Percentiles rank a stretch among this genome's conserved stretches.
Conservation (phyloP, 2,113 vertebrate species). For the Leucopsar rothschildi region DNA sequence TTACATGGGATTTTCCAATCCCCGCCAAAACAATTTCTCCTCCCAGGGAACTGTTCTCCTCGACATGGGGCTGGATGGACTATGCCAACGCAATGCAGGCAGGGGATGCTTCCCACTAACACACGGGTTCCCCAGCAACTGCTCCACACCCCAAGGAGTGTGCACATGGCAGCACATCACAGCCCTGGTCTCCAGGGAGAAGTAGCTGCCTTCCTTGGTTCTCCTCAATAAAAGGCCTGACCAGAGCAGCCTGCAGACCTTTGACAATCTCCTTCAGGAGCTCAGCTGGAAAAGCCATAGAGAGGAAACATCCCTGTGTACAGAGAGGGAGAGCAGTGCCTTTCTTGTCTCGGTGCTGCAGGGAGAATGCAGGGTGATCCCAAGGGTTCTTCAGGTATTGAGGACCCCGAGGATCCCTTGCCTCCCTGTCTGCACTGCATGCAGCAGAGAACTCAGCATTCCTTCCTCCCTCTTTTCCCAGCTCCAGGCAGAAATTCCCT, state of each 20-base stretch:
- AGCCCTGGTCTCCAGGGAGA: neutral
- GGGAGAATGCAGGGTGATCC: neutral
- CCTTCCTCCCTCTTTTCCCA: neutral
- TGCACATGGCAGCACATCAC: accelerated
- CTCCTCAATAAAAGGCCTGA: accelerated
- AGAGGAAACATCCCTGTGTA: neutral
- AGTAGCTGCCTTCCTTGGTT: neutral
- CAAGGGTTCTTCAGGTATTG: accelerated
- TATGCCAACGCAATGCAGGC: neutral
- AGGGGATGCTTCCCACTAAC: neutral
- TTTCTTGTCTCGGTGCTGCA: accelerated
- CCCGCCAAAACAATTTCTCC: neutral
- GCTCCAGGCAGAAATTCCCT: neutral
- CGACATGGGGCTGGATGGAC: accelerated
- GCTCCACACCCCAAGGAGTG: neutral
- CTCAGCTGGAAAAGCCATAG: neutral
- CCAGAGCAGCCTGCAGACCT: neutral
- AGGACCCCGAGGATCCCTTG: accelerated
- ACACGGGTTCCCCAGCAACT: neutral
- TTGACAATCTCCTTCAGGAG: neutral
- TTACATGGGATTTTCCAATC: neutral
- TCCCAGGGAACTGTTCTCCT: neutral
- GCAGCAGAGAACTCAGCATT: neutral
- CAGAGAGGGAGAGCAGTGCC: neutral
- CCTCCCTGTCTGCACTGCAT: neutral